phyloP scores from a whole-genome alignment of 1,140 invertebrate species.

The Papilio xuthus region DNA sequence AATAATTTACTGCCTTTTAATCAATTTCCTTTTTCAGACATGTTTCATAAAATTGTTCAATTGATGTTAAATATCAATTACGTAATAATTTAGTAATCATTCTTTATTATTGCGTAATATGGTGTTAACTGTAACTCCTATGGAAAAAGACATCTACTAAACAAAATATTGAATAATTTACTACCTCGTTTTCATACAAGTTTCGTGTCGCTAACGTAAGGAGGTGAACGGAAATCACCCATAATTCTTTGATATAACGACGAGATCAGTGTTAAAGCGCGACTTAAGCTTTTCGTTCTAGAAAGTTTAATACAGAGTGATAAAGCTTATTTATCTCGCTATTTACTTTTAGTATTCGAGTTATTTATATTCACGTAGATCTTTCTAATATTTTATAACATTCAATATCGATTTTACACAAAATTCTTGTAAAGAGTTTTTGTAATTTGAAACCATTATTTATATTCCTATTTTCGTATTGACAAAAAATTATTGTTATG shows the following conservation, averaged over 20 bases:
- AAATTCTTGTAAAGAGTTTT: neutral
- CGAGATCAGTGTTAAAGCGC: neutral
- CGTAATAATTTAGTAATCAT: no score
- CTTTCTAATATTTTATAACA: neutral
- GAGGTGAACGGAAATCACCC: neutral
- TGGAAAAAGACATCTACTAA: neutral
- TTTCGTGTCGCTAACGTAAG: neutral
- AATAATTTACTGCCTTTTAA: neutral
- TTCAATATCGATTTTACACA: neutral
- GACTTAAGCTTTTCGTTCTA: neutral
- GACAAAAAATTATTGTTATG: neutral
- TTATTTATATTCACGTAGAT: neutral
- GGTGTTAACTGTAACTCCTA: neutral
- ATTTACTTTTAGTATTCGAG: neutral
- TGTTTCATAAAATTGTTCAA: no score
- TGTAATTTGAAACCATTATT: no score
- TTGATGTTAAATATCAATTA: no score
- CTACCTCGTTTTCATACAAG: neutral
- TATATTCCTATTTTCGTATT: no score
- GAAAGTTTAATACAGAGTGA: neutral
- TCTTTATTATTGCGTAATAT: no score
- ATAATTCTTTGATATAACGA: slow-evolving; percentile 14
- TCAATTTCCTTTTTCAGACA: neutral
- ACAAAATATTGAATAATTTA: neutral
- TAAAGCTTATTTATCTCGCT: neutral